Conservation (phyloP, 2,888 invertebrate species). For the Tenthredo livida region DNA sequence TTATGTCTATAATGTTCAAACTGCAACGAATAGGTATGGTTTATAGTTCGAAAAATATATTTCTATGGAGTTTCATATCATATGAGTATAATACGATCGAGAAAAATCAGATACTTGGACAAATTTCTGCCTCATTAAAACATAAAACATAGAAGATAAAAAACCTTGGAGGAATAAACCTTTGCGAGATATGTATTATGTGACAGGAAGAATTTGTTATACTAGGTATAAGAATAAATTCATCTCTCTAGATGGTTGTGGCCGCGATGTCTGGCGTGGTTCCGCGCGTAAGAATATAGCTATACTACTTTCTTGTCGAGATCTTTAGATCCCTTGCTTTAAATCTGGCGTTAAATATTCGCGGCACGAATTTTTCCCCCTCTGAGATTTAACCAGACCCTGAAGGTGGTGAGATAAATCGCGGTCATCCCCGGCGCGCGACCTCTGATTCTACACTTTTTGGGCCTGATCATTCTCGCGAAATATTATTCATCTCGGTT, state of each 20-base stretch:
- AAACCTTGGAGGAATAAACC: not conserved
- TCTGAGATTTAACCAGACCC: not conserved
- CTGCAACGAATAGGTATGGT: not conserved
- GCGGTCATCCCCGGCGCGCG: constrained; percentile 16
- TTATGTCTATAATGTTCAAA: too few relatives aligned
- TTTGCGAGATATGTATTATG: not conserved
- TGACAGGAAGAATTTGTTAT: not conserved
- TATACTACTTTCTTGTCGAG: constrained; percentile 1
- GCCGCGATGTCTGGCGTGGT: too few relatives aligned
- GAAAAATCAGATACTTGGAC: too few relatives aligned
- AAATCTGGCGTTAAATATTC: constrained; percentile 43
- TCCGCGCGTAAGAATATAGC: not conserved
- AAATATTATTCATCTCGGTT: not conserved
- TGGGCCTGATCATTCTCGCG: not conserved
- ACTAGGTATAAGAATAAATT: not conserved
- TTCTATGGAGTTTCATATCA: not conserved
- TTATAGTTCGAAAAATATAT: not conserved
- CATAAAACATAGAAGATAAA: too few relatives aligned
- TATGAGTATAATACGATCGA: too few relatives aligned
- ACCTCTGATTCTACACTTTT: constrained; percentile 27
- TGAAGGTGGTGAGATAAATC: not conserved
- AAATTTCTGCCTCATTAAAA: too few relatives aligned
- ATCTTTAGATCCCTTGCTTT: constrained; percentile 38
- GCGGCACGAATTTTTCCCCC: constrained; percentile 18
- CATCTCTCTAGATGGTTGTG: not conserved